These are phyloP conservation scores for Taxidea taxus DNA, from an alignment of 2,113 vertebrate genomes.

Conservation along the genomic window DNA sequence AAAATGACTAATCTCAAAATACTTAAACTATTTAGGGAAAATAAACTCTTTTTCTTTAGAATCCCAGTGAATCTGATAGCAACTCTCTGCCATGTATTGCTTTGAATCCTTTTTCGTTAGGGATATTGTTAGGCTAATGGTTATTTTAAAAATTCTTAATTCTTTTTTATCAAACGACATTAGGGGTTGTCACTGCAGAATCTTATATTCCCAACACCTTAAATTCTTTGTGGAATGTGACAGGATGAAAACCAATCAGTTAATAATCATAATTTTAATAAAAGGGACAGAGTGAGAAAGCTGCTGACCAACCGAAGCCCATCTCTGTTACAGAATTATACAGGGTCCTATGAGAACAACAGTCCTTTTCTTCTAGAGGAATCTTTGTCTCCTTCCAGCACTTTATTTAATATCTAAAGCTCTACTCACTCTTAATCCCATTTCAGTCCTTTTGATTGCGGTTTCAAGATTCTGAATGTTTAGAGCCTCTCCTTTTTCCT, in stretches of 20 bases:
- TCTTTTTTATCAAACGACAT: constrained; percentile 12
- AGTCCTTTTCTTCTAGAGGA: not conserved
- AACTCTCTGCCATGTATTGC: not conserved
- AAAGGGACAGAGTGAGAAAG: not conserved
- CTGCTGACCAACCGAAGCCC: not conserved
- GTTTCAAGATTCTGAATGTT: constrained; percentile 81
- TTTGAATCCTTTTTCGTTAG: not conserved
- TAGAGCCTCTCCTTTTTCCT: constrained; percentile 44
- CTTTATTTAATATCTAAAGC: not conserved
- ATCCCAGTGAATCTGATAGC: not conserved
- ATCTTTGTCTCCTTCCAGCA: not conserved
- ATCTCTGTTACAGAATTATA: not conserved
- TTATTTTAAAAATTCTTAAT: not conserved
- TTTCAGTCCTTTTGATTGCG: constrained; percentile 81
- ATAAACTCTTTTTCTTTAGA: not conserved
- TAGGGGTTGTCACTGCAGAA: not conserved
- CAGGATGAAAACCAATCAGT: not conserved
- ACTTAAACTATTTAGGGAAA: not conserved
- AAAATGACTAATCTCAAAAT: constrained; percentile 6
- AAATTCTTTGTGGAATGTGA: not conserved
- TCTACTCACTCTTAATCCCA: constrained; percentile 83
- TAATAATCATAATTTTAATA: not conserved
- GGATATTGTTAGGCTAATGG: not conserved
- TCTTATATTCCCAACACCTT: not conserved
- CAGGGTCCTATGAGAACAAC: not conserved